Evolutionary conservation across 2,888 invertebrate genomes (phyloP).

Genomic region (Galerucella pusilla): DNA sequence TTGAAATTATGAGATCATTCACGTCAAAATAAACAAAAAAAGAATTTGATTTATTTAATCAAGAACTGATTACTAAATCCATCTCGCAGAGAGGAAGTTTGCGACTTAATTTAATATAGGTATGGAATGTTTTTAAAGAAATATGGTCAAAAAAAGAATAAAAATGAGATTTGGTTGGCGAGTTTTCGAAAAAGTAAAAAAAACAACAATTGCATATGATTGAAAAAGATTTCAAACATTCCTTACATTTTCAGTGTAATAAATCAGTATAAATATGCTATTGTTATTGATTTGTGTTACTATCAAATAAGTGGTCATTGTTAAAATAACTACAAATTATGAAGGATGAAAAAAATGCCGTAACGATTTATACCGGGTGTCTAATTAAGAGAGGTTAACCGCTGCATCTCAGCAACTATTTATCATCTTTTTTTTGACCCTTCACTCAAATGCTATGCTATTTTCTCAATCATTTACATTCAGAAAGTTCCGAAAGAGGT

Average conservation of each 20-base stretch:
- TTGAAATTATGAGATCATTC: slow-evolving; percentile 6
- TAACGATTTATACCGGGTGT: no score
- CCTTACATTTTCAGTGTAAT: not conserved
- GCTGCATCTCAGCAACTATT: no score
- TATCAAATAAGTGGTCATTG: slow-evolving; percentile 6
- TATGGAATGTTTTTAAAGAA: no score
- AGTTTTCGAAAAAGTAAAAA: not conserved
- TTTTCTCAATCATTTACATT: no score
- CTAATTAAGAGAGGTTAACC: no score
- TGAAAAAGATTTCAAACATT: not conserved
- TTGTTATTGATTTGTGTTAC: not conserved
- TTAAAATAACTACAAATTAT: not conserved
- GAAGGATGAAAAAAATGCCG: not conserved
- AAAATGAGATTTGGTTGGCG: not conserved
- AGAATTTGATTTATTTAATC: not conserved
- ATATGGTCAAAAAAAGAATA: no score
- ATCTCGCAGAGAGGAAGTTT: no score
- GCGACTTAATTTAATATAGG: no score
- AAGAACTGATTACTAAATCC: no score
- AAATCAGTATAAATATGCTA: not conserved
- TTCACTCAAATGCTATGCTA: no score
- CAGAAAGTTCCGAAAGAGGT: no score
- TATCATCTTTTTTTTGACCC: no score
- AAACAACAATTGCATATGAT: not conserved
- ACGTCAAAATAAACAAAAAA: not conserved